A percentile compares a stretch with the other conserved stretches of the same genome.
These are phyloP conservation scores for Pantherophis alleghaniensis DNA, from an alignment of 2,797 vertebrate species.

Conservation along the genomic window DNA sequence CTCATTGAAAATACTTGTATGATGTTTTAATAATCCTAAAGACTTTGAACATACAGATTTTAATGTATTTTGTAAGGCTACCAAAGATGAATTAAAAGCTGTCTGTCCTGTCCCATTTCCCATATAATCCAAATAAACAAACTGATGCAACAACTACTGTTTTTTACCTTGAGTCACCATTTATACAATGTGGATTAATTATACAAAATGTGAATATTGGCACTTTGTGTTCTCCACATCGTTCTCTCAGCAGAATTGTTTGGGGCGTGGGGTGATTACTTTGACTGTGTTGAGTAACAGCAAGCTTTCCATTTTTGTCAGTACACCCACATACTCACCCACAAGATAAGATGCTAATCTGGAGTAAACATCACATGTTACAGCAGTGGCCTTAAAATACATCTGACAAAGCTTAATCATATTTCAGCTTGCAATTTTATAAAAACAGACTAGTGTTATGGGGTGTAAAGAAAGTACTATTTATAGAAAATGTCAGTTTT, in stretches of 20 bases:
- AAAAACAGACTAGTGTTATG: conserved; percentile 24
- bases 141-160: not conserved
- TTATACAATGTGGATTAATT: conserved; percentile 46
- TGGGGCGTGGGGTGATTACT: conserved; percentile 45
- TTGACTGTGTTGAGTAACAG: conserved; percentile 30
- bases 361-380: conserved; percentile 55
- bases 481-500: conserved; percentile 1
- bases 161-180: conserved; percentile 31
- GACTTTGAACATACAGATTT: conserved; percentile 23
- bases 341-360: conserved; percentile 52
- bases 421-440: not conserved
- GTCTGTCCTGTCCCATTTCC: conserved; percentile 15
- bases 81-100: conserved; percentile 13
- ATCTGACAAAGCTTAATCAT: conserved; percentile 39
- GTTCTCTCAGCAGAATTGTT: conserved; percentile 52
- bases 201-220: conserved; percentile 45
- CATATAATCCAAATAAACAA: conserved; percentile 30
- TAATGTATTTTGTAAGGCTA: conserved; percentile 13
- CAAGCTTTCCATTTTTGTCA: conserved; percentile 59
- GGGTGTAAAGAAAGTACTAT: conserved; percentile 22
- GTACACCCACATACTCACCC: conserved; percentile 60
- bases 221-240: conserved; percentile 17
- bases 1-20: not conserved
- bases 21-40: not conserved
- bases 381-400: conserved; percentile 23